Evolutionary conservation across 1,140 invertebrate species (phyloP).

Genomic region (Coptotermes formosanus): DNA sequence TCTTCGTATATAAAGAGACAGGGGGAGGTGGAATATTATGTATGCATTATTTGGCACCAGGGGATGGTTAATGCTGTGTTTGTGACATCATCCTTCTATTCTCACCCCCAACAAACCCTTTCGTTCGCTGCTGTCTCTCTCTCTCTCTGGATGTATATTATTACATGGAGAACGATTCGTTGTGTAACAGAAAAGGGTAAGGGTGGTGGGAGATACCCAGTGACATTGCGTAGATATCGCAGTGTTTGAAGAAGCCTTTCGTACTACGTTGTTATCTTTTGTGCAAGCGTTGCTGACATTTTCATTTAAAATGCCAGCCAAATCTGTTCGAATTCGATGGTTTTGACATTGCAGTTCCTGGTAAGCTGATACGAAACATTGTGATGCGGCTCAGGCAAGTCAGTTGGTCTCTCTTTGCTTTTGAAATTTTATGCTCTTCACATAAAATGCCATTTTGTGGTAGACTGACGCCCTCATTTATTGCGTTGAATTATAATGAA

Average conservation of each 20-base stretch:
- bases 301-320: conserved; percentile 16
- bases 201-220: background rate
- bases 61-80: conserved; percentile 2
- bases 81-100: background rate
- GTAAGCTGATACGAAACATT: background rate
- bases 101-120: background rate
- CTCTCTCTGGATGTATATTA: conserved; percentile 13
- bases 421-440: background rate
- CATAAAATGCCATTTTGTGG: background rate
- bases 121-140: background rate
- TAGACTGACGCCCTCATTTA: background rate
- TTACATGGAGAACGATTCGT: conserved; percentile 4
- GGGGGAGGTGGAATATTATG: conserved; percentile 2
- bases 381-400: background rate
- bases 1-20: conserved; percentile 7
- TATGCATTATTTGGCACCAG: conserved; percentile 15
- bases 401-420: background rate
- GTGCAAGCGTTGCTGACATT: conserved; percentile 5
- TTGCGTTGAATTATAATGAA: background rate
- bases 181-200: conserved; percentile 1
- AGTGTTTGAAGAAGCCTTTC: background rate
- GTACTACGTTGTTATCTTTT: conserved; percentile 8
- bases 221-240: conserved; percentile 6
- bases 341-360: background rate
- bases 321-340: background rate